These are phyloP conservation scores for Hippasteria phrygiana DNA, from an alignment of 53 echinoderm and acorn worm genomes.

Conservation along the genomic window DNA sequence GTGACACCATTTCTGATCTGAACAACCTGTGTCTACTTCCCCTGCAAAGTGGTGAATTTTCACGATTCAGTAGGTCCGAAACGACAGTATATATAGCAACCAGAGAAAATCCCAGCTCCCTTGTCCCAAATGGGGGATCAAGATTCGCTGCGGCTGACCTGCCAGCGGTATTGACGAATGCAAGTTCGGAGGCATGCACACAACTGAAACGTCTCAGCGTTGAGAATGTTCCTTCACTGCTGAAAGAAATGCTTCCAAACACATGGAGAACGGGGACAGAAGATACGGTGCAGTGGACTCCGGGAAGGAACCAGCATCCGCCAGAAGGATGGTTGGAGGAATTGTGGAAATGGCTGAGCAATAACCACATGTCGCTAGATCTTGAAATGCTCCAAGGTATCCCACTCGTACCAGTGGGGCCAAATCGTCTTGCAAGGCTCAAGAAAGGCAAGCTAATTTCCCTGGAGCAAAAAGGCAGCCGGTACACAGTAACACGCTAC, in stretches of 20 bases:
- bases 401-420: conserved; percentile 36
- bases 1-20: conserved; percentile 56
- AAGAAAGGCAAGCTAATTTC: background rate
- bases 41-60: conserved; percentile 48
- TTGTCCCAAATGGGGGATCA: conserved; percentile 45
- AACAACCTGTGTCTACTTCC: conserved; percentile 52
- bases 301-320: conserved; percentile 39
- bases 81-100: conserved; percentile 32
- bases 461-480: background rate
- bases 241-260: conserved; percentile 59
- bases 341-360: conserved; percentile 59
- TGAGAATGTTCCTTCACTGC: conserved; percentile 6
- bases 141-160: conserved; percentile 39
- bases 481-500: background rate
- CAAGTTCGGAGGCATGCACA: background rate
- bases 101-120: conserved; percentile 30
- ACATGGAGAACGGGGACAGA: conserved; percentile 40
- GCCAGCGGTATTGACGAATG: background rate
- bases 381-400: conserved; percentile 6
- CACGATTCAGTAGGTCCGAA: background rate
- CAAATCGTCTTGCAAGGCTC: conserved; percentile 13
- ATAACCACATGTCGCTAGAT: background rate
- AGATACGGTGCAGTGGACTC: conserved; percentile 40
- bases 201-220: conserved; percentile 38
- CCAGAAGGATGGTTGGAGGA: conserved; percentile 24